phyloP scores from a whole-genome alignment of 2,113 vertebrate genomes.

The Poeciliopsis retropinna region DNA sequence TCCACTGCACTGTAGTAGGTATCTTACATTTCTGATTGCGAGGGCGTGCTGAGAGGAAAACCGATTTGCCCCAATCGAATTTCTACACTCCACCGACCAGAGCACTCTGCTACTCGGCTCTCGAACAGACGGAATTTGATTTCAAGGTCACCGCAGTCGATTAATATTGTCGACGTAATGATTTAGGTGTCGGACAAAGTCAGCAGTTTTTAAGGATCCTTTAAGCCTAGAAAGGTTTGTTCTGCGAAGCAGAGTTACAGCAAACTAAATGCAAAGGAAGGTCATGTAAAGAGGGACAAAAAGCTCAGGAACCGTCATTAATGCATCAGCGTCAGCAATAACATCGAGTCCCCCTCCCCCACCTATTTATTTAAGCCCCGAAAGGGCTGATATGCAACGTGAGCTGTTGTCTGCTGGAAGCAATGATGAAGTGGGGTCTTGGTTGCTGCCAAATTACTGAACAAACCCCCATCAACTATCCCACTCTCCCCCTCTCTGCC shows the following conservation, averaged over 20 bases:
- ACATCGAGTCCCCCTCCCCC: slow-evolving; percentile 21
- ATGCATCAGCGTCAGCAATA: slow-evolving; percentile 74
- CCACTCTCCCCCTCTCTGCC: not conserved
- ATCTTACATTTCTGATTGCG: slow-evolving; percentile 4
- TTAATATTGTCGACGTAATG: slow-evolving; percentile 11
- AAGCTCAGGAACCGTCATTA: slow-evolving; percentile 70
- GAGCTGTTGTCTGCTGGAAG: slow-evolving; percentile 14
- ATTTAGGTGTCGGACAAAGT: slow-evolving; percentile 15
- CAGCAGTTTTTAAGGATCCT: not conserved
- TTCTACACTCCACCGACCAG: slow-evolving; percentile 54
- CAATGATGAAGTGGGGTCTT: slow-evolving; percentile 25
- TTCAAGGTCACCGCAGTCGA: slow-evolving; percentile 7
- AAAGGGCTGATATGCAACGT: slow-evolving; percentile 49
- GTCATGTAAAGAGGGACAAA: slow-evolving; percentile 44
- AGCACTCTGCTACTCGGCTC: slow-evolving; percentile 48
- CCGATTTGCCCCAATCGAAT: slow-evolving; percentile 9
- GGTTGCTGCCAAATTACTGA: slow-evolving; percentile 33
- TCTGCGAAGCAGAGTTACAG: slow-evolving; percentile 7
- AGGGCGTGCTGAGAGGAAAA: slow-evolving; percentile 15
- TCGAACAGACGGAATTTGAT: slow-evolving; percentile 2
- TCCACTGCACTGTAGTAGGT: not conserved
- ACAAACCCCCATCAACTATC: not conserved
- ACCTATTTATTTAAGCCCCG: slow-evolving; percentile 17
- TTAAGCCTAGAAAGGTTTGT: not conserved
- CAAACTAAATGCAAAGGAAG: slow-evolving; percentile 2